These are phyloP conservation scores for Drosophila pachea DNA, from an alignment of 1,140 invertebrate genomes.

Conservation along the genomic window DNA sequence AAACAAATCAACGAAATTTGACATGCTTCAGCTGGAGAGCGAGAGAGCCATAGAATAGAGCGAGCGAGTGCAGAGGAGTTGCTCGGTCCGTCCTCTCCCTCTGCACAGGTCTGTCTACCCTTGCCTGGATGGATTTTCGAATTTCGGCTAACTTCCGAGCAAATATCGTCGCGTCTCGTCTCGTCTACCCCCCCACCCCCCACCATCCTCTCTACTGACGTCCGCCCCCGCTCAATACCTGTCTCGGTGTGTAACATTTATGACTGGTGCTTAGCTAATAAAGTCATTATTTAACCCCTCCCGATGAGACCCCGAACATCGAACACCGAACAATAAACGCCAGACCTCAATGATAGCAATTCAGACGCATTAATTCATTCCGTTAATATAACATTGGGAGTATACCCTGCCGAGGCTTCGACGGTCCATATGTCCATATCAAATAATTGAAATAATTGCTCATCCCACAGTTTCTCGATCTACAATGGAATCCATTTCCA, in stretches of 20 bases:
- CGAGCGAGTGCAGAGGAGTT: too few species aligned
- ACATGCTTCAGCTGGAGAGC: neutral
- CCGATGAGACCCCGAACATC: neutral
- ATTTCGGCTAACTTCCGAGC: conserved; percentile 2
- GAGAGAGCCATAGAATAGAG: too few species aligned
- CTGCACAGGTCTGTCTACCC: neutral
- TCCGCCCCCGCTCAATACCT: neutral
- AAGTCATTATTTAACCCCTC: conserved; percentile 56
- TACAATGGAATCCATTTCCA: too few species aligned
- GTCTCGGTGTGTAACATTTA: conserved; percentile 52
- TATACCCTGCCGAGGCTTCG: too few species aligned
- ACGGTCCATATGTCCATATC: too few species aligned
- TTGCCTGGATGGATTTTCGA: neutral
- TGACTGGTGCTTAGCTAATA: conserved; percentile 65
- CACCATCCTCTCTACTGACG: conserved; percentile 2
- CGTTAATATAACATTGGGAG: neutral
- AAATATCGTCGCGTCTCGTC: too few species aligned
- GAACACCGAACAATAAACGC: neutral
- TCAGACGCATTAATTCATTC: conserved; percentile 35
- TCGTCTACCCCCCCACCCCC: too few species aligned
- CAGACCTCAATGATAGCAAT: conserved; percentile 29
- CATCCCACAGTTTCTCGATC: too few species aligned
- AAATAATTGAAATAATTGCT: too few species aligned
- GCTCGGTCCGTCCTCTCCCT: neutral
- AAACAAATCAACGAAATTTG: conserved; percentile 71